Conservation (phyloP, 2,797 vertebrate species). For the Clarias platycephalus region DNA sequence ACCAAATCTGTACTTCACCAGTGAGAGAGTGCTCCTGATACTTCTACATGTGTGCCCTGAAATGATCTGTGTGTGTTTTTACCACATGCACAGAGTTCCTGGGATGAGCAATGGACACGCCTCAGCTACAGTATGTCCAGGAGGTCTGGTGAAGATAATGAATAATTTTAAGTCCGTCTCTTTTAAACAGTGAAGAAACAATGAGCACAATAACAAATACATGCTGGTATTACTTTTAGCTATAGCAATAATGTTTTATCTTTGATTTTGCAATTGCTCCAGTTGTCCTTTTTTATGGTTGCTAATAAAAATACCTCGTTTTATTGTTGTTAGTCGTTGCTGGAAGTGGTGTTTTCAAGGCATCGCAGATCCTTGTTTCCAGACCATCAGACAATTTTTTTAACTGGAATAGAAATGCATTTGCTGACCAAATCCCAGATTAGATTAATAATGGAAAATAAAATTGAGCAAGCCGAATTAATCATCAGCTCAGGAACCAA, state of each 20-base stretch:
- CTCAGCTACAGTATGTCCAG: neutral
- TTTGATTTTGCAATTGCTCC: neutral
- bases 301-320: neutral
- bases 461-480: neutral
- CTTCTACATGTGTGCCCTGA: neutral
- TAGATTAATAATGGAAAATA: neutral
- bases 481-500: too few relatives aligned
- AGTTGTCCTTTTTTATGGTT: neutral
- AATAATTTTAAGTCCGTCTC: neutral
- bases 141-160: neutral
- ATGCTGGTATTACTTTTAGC: neutral
- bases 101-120: neutral
- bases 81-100: neutral
- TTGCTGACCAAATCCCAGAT: neutral
- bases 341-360: neutral
- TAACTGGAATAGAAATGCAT: neutral
- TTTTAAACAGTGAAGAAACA: neutral
- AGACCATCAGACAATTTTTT: neutral
- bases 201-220: neutral
- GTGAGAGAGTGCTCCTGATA: neutral
- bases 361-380: neutral
- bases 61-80: neutral
- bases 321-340: neutral
- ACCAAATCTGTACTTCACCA: neutral
- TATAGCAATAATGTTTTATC: neutral